Conservation (phyloP, 2,888 invertebrate genomes). For the Rhorus exstirpatorius region DNA sequence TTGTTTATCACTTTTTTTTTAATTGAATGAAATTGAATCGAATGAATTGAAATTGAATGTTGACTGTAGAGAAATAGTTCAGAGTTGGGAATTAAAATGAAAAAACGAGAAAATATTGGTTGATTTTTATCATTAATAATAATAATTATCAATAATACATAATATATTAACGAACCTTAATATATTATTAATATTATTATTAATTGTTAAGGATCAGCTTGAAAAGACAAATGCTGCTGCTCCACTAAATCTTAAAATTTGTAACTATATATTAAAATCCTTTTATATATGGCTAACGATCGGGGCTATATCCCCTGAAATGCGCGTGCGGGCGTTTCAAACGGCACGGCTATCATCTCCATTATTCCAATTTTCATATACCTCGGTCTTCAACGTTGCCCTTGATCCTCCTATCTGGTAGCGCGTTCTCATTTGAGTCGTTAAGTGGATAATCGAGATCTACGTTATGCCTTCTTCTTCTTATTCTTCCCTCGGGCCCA, state of each 20-base stretch:
- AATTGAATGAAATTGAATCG: too few relatives aligned
- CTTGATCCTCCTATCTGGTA: slow-evolving; percentile 32
- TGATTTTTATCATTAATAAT: too few relatives aligned
- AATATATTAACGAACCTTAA: too few relatives aligned
- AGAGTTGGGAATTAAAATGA: too few relatives aligned
- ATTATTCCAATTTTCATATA: slow-evolving; percentile 49
- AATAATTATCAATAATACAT: too few relatives aligned
- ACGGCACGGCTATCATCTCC: slow-evolving; percentile 23
- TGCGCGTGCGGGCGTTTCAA: slow-evolving; percentile 44
- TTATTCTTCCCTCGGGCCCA: slow-evolving; percentile 3
- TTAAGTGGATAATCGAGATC: slow-evolving; percentile 41
- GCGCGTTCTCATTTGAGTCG: slow-evolving; percentile 26
- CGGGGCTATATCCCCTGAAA: slow-evolving; percentile 17
- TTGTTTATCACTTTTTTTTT: too few relatives aligned
- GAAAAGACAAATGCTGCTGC: slow-evolving; percentile 10
- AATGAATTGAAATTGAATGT: too few relatives aligned
- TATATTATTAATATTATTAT: too few relatives aligned
- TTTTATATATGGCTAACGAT: slow-evolving; percentile 12
- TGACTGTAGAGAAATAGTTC: too few relatives aligned
- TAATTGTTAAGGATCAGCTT: not conserved
- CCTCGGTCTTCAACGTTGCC: slow-evolving; percentile 32
- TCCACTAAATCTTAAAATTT: slow-evolving; percentile 3
- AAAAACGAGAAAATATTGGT: too few relatives aligned
- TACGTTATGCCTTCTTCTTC: slow-evolving; percentile 8
- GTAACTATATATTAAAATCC: not conserved